Conservation (phyloP, 1,140 invertebrate genomes). For the Bombus waltoni region DNA sequence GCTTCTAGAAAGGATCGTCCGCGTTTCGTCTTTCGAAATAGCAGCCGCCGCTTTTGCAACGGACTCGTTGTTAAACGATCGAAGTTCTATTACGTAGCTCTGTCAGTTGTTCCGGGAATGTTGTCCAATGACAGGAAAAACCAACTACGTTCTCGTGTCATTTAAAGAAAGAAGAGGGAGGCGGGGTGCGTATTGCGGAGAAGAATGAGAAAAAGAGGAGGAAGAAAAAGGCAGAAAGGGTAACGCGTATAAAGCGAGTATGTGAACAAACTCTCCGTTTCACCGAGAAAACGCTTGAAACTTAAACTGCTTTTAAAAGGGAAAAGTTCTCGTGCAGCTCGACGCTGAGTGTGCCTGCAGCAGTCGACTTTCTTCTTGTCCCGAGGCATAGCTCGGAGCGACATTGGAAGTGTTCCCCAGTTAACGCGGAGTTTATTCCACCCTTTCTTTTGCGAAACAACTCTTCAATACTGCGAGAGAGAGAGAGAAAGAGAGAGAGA, state of each 20-base stretch:
- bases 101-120: not conserved
- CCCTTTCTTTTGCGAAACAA: conserved; percentile 18
- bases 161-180: not conserved
- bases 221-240: not conserved
- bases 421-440: conserved; percentile 48
- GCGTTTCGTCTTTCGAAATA: not conserved
- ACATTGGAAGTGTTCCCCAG: conserved; percentile 38
- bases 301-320: conserved; percentile 47
- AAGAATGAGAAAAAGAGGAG: not conserved
- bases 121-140: not conserved
- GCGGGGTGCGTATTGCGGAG: not conserved
- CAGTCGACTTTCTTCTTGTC: conserved; percentile 38
- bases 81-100: not conserved
- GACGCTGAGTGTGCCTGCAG: conserved; percentile 5
- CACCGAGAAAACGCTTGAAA: conserved; percentile 51
- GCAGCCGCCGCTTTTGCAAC: not conserved
- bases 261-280: conserved; percentile 51
- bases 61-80: not conserved
- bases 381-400: not conserved
- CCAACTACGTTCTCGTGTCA: not conserved
- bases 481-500: not conserved
- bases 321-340: conserved; percentile 4
- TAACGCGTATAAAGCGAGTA: conserved; percentile 26
- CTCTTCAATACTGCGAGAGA: no score
- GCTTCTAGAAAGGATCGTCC: not conserved